These are phyloP conservation scores for Reinhardtius hippoglossoides DNA, from an alignment of 2,113 vertebrate species.

Conservation along the genomic window DNA sequence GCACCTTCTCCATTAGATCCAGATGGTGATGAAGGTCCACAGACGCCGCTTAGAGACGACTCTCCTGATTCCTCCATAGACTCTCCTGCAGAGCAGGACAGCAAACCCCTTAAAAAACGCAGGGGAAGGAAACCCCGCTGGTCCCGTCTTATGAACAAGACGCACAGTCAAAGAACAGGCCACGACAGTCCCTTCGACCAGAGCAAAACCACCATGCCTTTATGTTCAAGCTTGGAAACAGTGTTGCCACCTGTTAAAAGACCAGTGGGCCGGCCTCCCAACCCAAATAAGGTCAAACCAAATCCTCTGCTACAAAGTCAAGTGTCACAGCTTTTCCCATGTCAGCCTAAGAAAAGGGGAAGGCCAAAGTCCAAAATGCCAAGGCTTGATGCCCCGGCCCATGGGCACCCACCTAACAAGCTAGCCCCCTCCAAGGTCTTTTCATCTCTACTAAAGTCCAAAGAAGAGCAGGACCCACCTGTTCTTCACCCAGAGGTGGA, in stretches of 20 bases:
- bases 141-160: slow-evolving; percentile 87
- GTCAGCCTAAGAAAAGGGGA: slow-evolving; percentile 87
- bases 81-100: slow-evolving; percentile 85
- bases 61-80: slow-evolving; percentile 77
- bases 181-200: slow-evolving; percentile 66
- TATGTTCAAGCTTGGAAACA: slow-evolving; percentile 65
- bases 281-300: slow-evolving; percentile 77
- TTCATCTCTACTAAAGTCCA: slow-evolving; percentile 91
- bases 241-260: slow-evolving; percentile 72
- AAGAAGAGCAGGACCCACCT: slow-evolving; percentile 95
- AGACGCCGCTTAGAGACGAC: slow-evolving; percentile 76
- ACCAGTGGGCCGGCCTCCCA: slow-evolving; percentile 83
- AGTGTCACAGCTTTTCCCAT: slow-evolving; percentile 73
- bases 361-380: slow-evolving; percentile 96
- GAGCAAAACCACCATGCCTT: slow-evolving; percentile 70
- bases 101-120: slow-evolving; percentile 93
- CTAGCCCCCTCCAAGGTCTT: slow-evolving; percentile 91
- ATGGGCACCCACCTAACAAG: slow-evolving; percentile 87
- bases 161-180: slow-evolving; percentile 62
- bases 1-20: slow-evolving; percentile 69
- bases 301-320: slow-evolving; percentile 64
- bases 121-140: slow-evolving; percentile 93
- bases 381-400: slow-evolving; percentile 88
- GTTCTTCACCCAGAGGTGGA: slow-evolving; percentile 96
- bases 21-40: slow-evolving; percentile 62